Evolutionary conservation across 2,888 invertebrate species (phyloP).

Genomic region (Sisyra nigra): DNA sequence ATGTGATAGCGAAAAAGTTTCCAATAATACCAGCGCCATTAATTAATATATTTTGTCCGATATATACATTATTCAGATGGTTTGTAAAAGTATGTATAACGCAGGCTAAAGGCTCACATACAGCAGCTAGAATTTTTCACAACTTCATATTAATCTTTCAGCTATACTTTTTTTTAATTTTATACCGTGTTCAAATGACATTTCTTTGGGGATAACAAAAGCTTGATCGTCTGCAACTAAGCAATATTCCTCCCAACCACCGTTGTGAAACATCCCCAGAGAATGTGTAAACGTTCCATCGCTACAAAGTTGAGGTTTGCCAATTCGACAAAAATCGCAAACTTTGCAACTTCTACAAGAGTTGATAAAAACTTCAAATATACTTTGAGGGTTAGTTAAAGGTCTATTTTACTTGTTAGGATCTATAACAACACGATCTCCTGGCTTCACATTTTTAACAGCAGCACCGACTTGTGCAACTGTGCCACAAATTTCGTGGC

Average conservation of each 20-base stretch:
- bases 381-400: neutral
- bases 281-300: slow-evolving; percentile 37
- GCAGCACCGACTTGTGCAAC: slow-evolving; percentile 38
- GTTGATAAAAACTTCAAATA: slow-evolving; percentile 1
- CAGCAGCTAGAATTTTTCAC: slow-evolving; percentile 27
- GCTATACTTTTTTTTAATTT: neutral
- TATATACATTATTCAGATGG: slow-evolving; percentile 31
- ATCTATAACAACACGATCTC: slow-evolving; percentile 51
- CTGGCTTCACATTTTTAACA: slow-evolving; percentile 37
- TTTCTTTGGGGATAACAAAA: slow-evolving; percentile 28
- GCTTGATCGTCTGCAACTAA: slow-evolving; percentile 37
- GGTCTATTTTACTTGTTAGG: slow-evolving; percentile 38
- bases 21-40: slow-evolving; percentile 49
- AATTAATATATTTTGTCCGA: slow-evolving; percentile 37
- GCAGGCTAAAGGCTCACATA: slow-evolving; percentile 45
- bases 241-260: slow-evolving; percentile 45
- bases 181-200: slow-evolving; percentile 33
- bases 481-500: slow-evolving; percentile 53
- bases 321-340: slow-evolving; percentile 36
- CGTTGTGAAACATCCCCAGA: slow-evolving; percentile 38
- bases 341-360: slow-evolving; percentile 31
- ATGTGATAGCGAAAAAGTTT: slow-evolving; percentile 38
- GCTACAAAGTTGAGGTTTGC: slow-evolving; percentile 38
- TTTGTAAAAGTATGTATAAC: slow-evolving; percentile 40
- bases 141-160: neutral